Conservation (phyloP, 2,797 vertebrate genomes). For the Thunnus albacares region DNA sequence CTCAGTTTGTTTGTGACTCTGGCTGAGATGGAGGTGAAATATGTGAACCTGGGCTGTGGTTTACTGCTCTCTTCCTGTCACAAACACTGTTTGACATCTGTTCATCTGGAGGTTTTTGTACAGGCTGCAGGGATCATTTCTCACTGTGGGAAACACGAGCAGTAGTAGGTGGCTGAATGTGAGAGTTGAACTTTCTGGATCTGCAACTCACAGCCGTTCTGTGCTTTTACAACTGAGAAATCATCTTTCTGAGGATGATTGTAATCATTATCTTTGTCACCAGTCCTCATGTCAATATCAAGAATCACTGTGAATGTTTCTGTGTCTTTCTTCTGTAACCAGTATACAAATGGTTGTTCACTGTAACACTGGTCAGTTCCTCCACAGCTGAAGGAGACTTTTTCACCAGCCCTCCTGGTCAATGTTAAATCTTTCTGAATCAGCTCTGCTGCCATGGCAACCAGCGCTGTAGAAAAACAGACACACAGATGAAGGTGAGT, state of each 20-base stretch:
- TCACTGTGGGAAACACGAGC: constrained; percentile 35
- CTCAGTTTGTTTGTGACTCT: not conserved
- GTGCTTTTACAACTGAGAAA: constrained; percentile 7
- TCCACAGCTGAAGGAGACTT: too few species aligned
- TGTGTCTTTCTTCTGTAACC: too few species aligned
- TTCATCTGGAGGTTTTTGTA: constrained; percentile 5
- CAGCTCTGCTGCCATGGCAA: too few species aligned
- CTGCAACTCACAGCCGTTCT: not conserved
- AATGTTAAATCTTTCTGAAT: too few species aligned
- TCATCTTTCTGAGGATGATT: constrained; percentile 34
- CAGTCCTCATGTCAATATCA: not conserved
- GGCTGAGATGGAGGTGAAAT: constrained; percentile 4
- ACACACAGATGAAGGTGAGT: too few species aligned
- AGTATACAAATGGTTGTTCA: too few species aligned
- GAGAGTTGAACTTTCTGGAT: not conserved
- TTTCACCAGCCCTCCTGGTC: too few species aligned
- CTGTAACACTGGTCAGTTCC: too few species aligned
- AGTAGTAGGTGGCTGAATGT: constrained; percentile 49
- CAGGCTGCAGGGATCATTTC: constrained; percentile 26
- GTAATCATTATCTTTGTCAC: accelerated
- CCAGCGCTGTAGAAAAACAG: too few species aligned
- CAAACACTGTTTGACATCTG: constrained; percentile 13
- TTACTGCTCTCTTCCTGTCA: not conserved
- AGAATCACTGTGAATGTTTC: too few species aligned
- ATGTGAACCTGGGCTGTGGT: constrained; percentile 18